phyloP scores from a whole-genome alignment of 2,113 vertebrate genomes.

The Garra rufa region DNA sequence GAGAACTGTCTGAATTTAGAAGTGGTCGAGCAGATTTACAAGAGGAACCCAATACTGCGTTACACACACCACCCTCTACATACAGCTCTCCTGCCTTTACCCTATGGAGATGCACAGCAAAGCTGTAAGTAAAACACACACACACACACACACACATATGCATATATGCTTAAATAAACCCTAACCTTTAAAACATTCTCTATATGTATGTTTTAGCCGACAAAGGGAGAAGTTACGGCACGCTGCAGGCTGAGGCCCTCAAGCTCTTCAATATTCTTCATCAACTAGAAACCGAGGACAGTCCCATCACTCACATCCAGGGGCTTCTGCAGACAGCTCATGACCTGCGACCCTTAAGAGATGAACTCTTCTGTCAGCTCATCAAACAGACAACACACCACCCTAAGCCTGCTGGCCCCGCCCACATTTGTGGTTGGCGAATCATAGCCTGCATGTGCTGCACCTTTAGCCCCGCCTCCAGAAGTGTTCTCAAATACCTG shows the following conservation, averaged over 20 bases:
- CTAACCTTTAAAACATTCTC: background rate
- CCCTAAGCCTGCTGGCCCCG: conserved; percentile 79
- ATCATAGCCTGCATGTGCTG: conserved; percentile 91
- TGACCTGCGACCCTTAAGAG: conserved; percentile 87
- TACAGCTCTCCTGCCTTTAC: conserved; percentile 90
- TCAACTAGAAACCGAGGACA: conserved; percentile 88
- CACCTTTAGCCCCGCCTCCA: conserved; percentile 84
- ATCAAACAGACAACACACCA: conserved; percentile 92
- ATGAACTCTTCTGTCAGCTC: conserved; percentile 96
- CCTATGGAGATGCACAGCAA: conserved; percentile 91
- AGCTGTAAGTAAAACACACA: conserved; percentile 74
- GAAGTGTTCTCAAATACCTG: conserved; percentile 90
- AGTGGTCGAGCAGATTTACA: conserved; percentile 96
- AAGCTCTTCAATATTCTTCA: conserved; percentile 93
- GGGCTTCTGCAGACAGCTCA: conserved; percentile 90
- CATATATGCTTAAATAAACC: background rate
- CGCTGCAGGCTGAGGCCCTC: conserved; percentile 92
- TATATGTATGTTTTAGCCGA: conserved; percentile 27
- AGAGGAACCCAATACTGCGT: conserved; percentile 95
- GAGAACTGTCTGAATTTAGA: conserved; percentile 95
- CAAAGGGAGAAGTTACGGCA: conserved; percentile 84
- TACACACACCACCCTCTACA: conserved; percentile 93
- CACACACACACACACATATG: background rate
- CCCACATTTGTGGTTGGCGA: conserved; percentile 89
- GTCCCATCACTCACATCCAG: conserved; percentile 90